A percentile compares a stretch with the other conserved stretches of the same genome.
phyloP scores from a whole-genome alignment of 2,888 invertebrate genomes.

The Horisme vitalbata region DNA sequence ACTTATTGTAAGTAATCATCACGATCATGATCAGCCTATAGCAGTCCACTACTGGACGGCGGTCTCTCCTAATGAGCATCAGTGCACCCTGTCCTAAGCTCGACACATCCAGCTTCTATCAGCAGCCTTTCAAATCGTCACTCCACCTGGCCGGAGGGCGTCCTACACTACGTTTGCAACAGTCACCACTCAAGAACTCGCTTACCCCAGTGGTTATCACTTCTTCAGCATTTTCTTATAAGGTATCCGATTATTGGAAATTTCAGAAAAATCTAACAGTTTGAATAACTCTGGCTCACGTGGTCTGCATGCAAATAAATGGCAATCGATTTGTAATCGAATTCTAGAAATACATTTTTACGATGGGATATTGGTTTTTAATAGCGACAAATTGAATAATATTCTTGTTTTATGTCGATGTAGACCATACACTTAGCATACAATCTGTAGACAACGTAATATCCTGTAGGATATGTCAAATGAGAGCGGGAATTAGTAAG shows the following conservation, averaged over 20 bases:
- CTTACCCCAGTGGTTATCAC: too few relatives aligned
- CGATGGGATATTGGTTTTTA: slow-evolving; percentile 47
- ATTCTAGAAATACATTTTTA: slow-evolving; percentile 47
- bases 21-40: too few relatives aligned
- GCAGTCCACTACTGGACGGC: too few relatives aligned
- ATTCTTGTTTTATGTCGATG: neutral
- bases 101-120: too few relatives aligned
- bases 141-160: too few relatives aligned
- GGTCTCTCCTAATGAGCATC: too few relatives aligned
- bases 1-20: too few relatives aligned
- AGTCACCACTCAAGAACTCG: too few relatives aligned
- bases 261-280: slow-evolving; percentile 17
- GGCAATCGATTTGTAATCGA: slow-evolving; percentile 42
- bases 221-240: too few relatives aligned
- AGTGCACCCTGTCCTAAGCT: too few relatives aligned
- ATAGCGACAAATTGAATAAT: slow-evolving; percentile 36
- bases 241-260: neutral
- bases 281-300: slow-evolving; percentile 35
- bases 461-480: neutral
- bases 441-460: neutral
- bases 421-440: neutral
- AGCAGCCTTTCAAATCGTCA: too few relatives aligned
- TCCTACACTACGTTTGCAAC: too few relatives aligned
- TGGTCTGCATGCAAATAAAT: slow-evolving; percentile 24
- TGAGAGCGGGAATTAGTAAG: neutral